A percentile compares a stretch with the other conserved stretches of the same genome.
Evolutionary conservation across 1,140 invertebrate species (phyloP).

Genomic region (Polyergus mexicanus): DNA sequence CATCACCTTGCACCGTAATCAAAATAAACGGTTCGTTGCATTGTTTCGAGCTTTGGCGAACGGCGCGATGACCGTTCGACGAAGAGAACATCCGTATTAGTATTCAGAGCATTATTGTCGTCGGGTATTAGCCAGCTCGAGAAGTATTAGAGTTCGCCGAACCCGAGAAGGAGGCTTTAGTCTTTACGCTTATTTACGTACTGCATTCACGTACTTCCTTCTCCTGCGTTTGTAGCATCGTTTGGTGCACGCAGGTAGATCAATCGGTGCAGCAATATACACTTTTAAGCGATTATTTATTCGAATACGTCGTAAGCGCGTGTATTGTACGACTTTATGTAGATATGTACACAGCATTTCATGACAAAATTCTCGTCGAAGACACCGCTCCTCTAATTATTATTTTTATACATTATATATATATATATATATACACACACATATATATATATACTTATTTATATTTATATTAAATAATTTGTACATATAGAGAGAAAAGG

Average conservation of each 20-base stretch:
- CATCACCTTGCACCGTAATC: not conserved
- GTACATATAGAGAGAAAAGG: conserved; percentile 67
- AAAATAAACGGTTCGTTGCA: conserved; percentile 24
- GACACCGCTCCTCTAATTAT: conserved; percentile 46
- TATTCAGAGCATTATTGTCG: conserved; percentile 56
- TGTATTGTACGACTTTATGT: conserved; percentile 58
- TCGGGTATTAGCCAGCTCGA: conserved; percentile 45
- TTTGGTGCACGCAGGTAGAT: conserved; percentile 29
- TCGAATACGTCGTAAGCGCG: conserved; percentile 4
- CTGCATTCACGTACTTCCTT: conserved; percentile 9
- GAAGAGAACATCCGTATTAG: conserved; percentile 13
- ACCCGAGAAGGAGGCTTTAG: conserved; percentile 53
- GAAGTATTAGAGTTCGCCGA: conserved; percentile 59
- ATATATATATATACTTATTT: conserved; percentile 49
- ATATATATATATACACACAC: too few relatives aligned
- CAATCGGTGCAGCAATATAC: conserved; percentile 15
- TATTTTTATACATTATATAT: conserved; percentile 79
- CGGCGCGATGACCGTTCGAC: not conserved
- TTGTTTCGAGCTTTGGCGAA: not conserved
- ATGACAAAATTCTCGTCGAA: conserved; percentile 70
- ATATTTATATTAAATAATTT: conserved; percentile 83
- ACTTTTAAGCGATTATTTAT: conserved; percentile 31
- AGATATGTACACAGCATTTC: conserved; percentile 74
- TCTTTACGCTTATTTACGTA: conserved; percentile 57
- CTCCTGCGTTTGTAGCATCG: not conserved